Base-by-base conservation (phyloP, 2,797 vertebrate species). In the Lithobates sylvaticus region DNA sequence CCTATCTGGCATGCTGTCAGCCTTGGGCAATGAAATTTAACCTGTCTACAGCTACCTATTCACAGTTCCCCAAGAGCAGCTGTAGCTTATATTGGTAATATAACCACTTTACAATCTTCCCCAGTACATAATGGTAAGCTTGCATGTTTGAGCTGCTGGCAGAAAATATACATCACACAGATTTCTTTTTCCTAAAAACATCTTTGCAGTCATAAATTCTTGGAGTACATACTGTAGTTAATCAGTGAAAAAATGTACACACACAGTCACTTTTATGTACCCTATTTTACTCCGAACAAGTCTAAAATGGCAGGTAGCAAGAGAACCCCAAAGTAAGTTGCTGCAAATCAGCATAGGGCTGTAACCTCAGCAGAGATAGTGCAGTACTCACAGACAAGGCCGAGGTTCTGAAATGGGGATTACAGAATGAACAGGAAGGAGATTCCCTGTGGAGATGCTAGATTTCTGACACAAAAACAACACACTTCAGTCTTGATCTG, bases 381-480 rank as follows among this genome's bases (percentile, higher is more conserved):
- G 58, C 70, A 74, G 71, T n/a, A 44, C 26, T 82, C 71, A 42
- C n/a, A 47, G n/a, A 75, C 70, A 12, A 34, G 21, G 9, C 42
- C 50, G 64, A 69, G 10, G 26, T 44, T 84, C n/a, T 65, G 36
- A 78, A 39, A 78, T n/a, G 10, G 50, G 68, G 68, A 72, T 61
- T 81, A 74, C 39, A 80, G 61, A 74, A 67, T 68, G 61, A 64
- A 42, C 78, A 81, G 76, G 70, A 78, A 85, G 84, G 70, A 80
- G 71, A 85, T 76, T 61, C 78, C 84, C 77, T 80, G 78, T 67
- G 47, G 84, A 64, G 84, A 79, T 67, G 76, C 68, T 72, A 29
- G 70, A 68, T 74, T 80, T 84, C 78, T 81, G 68, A 81, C 84
- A 75, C 61, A 85, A 85, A 85, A 80, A 85, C 61, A 85, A 80